Conservation (phyloP, 2,113 vertebrate species). For the Emydura subglobosa region DNA sequence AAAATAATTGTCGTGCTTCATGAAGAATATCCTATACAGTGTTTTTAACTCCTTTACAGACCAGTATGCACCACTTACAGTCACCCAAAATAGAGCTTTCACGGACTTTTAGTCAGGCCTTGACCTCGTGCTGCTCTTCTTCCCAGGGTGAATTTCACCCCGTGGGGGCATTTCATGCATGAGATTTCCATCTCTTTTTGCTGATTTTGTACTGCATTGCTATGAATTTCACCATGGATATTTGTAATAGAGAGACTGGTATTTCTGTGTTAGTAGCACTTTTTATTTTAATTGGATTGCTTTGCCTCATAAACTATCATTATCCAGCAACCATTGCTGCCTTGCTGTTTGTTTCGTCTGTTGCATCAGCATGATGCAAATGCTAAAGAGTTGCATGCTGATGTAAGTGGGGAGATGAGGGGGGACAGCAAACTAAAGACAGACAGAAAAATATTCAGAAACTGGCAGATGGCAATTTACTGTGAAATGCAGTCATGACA, state of each 20-base stretch:
- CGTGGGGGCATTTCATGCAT: not conserved
- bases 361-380: not conserved
- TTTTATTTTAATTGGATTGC: not conserved
- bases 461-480: fast-evolving
- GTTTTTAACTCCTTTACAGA: not conserved
- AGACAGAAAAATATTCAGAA: not conserved
- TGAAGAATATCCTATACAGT: fast-evolving
- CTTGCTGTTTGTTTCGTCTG: not conserved
- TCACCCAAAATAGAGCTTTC: fast-evolving
- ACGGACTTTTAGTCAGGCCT: not conserved
- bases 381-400: fast-evolving
- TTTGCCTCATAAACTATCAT: fast-evolving
- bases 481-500: not conserved
- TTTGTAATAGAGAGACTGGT: not conserved
- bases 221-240: not conserved
- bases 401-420: fast-evolving
- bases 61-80: not conserved
- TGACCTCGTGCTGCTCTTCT: not conserved
- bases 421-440: not conserved
- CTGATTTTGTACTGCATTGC: not conserved
- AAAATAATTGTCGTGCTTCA: not conserved
- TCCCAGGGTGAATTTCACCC: not conserved
- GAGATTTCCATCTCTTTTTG: not conserved
- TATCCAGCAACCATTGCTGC: not conserved
- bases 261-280: not conserved